These are phyloP conservation scores for Coreoperca whiteheadi DNA, from an alignment of 2,113 vertebrate species.

Conservation along the genomic window DNA sequence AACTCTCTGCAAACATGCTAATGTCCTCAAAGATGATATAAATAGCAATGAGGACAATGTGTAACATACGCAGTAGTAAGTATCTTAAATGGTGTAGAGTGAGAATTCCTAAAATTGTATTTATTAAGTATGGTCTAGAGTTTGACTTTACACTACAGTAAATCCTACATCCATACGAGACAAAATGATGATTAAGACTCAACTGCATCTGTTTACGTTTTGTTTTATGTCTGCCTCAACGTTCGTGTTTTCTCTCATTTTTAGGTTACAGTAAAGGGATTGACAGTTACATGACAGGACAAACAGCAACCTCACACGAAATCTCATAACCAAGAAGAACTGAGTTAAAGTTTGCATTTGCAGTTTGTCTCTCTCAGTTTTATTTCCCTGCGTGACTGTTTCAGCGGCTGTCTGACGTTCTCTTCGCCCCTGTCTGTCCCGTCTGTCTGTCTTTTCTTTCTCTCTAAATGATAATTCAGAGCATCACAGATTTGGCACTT, in stretches of 20 bases:
- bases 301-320: not conserved
- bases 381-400: conserved; percentile 14
- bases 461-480: conserved; percentile 88
- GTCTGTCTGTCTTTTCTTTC: conserved; percentile 36
- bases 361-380: conserved; percentile 19
- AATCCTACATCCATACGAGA: not conserved
- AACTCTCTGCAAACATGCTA: too few relatives aligned
- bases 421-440: not conserved
- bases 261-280: not conserved
- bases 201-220: not conserved
- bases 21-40: not conserved
- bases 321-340: not conserved
- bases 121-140: not conserved
- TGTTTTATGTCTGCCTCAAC: not conserved
- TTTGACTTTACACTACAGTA: not conserved
- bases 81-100: not conserved
- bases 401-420: conserved; percentile 9
- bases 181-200: not conserved
- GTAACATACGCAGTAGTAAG: not conserved
- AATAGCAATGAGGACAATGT: not conserved
- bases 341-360: conserved; percentile 36
- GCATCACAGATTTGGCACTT: conserved; percentile 94
- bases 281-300: not conserved
- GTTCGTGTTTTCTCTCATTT: not conserved
- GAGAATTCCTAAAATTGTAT: not conserved